Evolutionary conservation across 1,140 invertebrate genomes (phyloP).

Genomic region (Drosophila nebulosa): DNA sequence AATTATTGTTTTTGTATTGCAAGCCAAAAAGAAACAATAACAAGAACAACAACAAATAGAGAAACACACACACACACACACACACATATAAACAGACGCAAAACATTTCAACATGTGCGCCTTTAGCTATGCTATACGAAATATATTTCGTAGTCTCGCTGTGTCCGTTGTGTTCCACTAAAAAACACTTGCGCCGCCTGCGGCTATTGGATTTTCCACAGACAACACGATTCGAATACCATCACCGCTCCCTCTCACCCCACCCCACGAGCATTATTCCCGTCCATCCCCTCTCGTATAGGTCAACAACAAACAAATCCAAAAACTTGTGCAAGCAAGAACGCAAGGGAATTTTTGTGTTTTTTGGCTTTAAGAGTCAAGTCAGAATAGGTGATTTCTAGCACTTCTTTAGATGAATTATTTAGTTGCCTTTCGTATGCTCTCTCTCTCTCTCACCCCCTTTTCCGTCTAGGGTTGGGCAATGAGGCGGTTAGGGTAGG

Average conservation of each 20-base stretch:
- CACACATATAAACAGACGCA: background rate
- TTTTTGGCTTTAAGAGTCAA: background rate
- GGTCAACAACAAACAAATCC: slow-evolving; percentile 38
- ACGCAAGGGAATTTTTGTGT: background rate
- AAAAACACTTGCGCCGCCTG: slow-evolving; percentile 50
- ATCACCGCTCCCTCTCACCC: background rate
- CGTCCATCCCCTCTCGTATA: slow-evolving; percentile 9
- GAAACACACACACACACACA: background rate
- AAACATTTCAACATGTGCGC: slow-evolving; percentile 29
- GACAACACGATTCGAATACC: background rate
- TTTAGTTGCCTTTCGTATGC: too few species aligned
- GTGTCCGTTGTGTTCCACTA: slow-evolving; percentile 29
- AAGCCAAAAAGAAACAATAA: slow-evolving; percentile 25
- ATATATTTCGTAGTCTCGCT: slow-evolving; percentile 25
- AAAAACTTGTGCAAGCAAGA: background rate
- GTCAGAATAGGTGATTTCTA: too few species aligned
- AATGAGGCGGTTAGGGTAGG: too few species aligned
- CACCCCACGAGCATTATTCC: too few species aligned
- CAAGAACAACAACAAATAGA: background rate
- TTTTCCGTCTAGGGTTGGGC: too few species aligned
- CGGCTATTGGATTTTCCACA: slow-evolving; percentile 43
- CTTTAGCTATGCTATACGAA: slow-evolving; percentile 32
- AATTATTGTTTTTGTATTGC: slow-evolving; percentile 68
- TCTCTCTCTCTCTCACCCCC: too few species aligned
- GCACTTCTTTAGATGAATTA: too few species aligned